These are phyloP conservation scores for Spheniscus humboldti DNA, from an alignment of 2,797 vertebrate genomes.

Conservation along the genomic window DNA sequence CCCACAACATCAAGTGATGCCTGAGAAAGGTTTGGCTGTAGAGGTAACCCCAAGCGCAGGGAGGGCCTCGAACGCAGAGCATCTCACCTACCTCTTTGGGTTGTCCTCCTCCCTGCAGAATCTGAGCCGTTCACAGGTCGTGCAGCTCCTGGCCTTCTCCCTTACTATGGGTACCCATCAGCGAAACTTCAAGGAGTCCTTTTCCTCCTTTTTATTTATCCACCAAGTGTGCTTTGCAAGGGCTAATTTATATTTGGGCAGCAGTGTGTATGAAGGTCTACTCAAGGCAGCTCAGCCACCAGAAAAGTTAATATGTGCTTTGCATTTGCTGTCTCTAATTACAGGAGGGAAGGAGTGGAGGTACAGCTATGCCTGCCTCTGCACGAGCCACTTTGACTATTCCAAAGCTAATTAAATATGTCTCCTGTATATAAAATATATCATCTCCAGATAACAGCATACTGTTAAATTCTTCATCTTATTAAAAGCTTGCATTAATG, in stretches of 20 bases:
- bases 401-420: constrained; percentile 81
- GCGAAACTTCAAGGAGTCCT: background rate
- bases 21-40: background rate
- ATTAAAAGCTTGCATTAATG: constrained; percentile 83
- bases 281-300: constrained; percentile 31
- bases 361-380: constrained; percentile 56
- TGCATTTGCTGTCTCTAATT: constrained; percentile 61
- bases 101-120: background rate
- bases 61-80: background rate
- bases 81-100: background rate
- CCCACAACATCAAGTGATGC: background rate
- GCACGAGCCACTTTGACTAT: constrained; percentile 73
- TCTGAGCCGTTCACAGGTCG: rapidly evolving
- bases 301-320: constrained; percentile 66
- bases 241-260: constrained; percentile 55
- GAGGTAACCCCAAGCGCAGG: background rate
- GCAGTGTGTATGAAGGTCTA: constrained; percentile 30
- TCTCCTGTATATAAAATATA: constrained; percentile 83
- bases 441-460: constrained; percentile 78
- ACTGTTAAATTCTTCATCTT: constrained; percentile 83
- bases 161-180: background rate
- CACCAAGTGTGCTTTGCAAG: background rate
- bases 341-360: constrained; percentile 32
- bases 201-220: constrained; percentile 25
- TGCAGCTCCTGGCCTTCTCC: background rate